These are phyloP conservation scores for Hypsibius dujardini DNA, from an alignment of 1,140 invertebrate species.

Conservation along the genomic window DNA sequence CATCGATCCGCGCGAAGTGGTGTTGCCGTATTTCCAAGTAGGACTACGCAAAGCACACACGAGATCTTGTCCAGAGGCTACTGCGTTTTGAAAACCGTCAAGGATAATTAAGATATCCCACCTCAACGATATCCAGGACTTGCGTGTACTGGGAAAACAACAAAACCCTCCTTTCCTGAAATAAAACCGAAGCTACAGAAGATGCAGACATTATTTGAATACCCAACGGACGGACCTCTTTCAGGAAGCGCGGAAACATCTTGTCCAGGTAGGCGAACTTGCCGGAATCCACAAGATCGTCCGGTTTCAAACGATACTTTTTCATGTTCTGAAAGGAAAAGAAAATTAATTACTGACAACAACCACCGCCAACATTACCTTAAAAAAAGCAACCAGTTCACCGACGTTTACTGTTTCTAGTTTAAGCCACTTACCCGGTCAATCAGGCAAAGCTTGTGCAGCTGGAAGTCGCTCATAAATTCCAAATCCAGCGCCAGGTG, in stretches of 20 bases:
- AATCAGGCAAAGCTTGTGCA: conserved; percentile 53
- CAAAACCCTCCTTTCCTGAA: conserved; percentile 30
- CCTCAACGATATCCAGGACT: conserved; percentile 33
- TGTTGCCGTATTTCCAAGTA: conserved; percentile 27
- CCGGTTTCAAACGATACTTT: conserved; percentile 30
- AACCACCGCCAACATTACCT: no score
- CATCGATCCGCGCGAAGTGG: conserved; percentile 33
- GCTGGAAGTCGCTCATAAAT: conserved; percentile 74
- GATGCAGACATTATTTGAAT: conserved; percentile 19
- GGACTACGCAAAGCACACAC: neutral
- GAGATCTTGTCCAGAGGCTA: no score
- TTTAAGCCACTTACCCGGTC: neutral
- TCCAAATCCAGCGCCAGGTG: conserved; percentile 69
- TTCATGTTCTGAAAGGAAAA: conserved; percentile 26
- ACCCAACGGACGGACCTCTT: conserved; percentile 27
- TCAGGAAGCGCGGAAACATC: conserved; percentile 33
- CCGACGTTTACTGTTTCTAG: no score
- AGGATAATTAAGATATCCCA: neutral
- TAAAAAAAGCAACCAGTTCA: no score
- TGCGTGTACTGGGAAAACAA: conserved; percentile 35
- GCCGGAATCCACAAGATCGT: conserved; percentile 36
- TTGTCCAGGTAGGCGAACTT: conserved; percentile 38
- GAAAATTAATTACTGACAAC: no score
- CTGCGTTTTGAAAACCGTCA: no score
- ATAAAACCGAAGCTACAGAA: neutral